Base-by-base conservation (phyloP, 2,113 vertebrate species). In the Epinephelus fuscoguttatus region DNA sequence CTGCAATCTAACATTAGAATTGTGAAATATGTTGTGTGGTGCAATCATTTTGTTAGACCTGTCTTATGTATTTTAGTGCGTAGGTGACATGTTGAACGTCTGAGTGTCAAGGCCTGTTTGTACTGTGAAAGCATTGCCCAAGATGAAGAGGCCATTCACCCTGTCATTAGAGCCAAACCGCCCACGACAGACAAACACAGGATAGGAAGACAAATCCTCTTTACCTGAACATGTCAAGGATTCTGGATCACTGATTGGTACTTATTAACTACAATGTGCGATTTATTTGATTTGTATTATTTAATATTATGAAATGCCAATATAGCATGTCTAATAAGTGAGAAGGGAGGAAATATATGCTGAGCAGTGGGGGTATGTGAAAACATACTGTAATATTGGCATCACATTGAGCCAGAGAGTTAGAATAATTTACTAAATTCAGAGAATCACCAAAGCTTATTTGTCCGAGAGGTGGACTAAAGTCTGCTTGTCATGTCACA, bases 51-150 rank as follows among this genome's bases (percentile, higher is more conserved):
- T 8, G 3, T 11, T 45, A 45, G 42, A 9, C 42, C 42, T 45
- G 42, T 45, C 11, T 9, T 45, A 10, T 45, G 42, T 45, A 12
- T 45, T 45, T 45, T 45, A 45, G 14, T 67, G 83, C 70, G 80
- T 88, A 79, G 84, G 86, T 81, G 80, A 86, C 40, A 60, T 70
- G 42, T 76, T 84, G 57, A 75, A 79, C 68, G 77, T 90, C 52
- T 21, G 18, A 78, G 85, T 91, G 88, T 86, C 92, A 94, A 93
- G 92, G 91, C 70, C 89, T 75, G 79, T 92, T 88, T 92, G 90
- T 82, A 63, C 82, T 66, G 70, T 53, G 63, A 75, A 90, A 85
- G 60, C 66, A 90, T 93, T 93, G 89, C 87, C 59, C 81, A 92
- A 92, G 82, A 90, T 25, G 17, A 61, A 23, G 67, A 87, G 91